Evolutionary conservation across 2,888 invertebrate species (phyloP).

Genomic region (Athalia circularis): DNA sequence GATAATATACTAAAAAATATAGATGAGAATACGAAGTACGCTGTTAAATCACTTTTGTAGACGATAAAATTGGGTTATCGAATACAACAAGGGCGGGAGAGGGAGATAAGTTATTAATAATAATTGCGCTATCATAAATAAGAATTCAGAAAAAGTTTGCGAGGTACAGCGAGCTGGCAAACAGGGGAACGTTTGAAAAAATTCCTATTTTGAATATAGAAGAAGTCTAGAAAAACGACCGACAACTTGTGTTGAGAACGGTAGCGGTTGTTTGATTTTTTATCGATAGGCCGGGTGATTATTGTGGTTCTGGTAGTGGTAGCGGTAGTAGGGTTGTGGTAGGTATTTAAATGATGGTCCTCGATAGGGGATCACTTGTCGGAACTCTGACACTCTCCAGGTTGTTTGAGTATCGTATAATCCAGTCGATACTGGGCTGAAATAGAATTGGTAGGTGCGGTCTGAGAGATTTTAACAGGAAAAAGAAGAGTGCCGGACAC

Average conservation of each 20-base stretch:
- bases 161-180: slow-evolving; percentile 64
- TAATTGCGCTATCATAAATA: slow-evolving; percentile 68
- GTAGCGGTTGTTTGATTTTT: slow-evolving; percentile 59
- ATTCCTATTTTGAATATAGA: slow-evolving; percentile 58
- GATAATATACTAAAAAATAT: slow-evolving; percentile 60
- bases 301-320: slow-evolving; percentile 53
- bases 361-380: slow-evolving; percentile 74
- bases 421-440: slow-evolving; percentile 74
- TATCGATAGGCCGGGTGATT: slow-evolving; percentile 46
- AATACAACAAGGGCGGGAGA: too few relatives aligned
- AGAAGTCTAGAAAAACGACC: slow-evolving; percentile 65
- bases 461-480: slow-evolving; percentile 37
- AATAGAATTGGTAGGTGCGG: slow-evolving; percentile 58
- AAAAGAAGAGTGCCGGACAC: slow-evolving; percentile 55
- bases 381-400: slow-evolving; percentile 72
- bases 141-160: slow-evolving; percentile 70
- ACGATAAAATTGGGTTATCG: too few relatives aligned
- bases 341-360: slow-evolving; percentile 58
- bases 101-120: slow-evolving; percentile 50
- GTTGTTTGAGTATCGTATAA: slow-evolving; percentile 72
- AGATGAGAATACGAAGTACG: slow-evolving; percentile 32
- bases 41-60: too few relatives aligned
- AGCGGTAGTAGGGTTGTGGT: slow-evolving; percentile 48
- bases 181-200: slow-evolving; percentile 64
- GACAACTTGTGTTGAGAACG: slow-evolving; percentile 62